Conservation (phyloP, 2,113 vertebrate genomes). For the Bos javanicus region DNA sequence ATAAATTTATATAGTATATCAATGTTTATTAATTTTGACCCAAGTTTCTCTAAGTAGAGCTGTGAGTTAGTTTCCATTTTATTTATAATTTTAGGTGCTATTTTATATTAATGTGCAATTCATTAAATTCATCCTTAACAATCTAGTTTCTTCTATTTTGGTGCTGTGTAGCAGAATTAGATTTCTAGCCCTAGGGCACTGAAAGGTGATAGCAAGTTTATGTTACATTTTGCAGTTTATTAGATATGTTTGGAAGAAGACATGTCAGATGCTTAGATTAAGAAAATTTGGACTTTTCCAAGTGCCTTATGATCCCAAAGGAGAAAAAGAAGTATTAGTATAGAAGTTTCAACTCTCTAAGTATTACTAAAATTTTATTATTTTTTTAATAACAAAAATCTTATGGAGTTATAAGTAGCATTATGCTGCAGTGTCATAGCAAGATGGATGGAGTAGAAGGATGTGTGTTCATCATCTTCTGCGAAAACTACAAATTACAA, state of each 20-base stretch:
- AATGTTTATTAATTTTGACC: conserved; percentile 75
- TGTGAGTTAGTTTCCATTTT: conserved; percentile 74
- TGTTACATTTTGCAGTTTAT: conserved; percentile 9
- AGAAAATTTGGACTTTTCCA: not conserved
- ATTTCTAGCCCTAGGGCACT: not conserved
- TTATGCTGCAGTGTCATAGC: not conserved
- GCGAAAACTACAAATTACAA: not conserved
- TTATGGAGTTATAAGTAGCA: not conserved
- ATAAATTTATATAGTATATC: conserved; percentile 55
- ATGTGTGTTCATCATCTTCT: not conserved
- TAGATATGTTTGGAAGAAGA: not conserved
- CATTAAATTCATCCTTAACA: conserved; percentile 44
- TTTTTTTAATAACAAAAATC: not conserved
- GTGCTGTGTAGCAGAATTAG: conserved; percentile 25
- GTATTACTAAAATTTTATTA: not conserved
- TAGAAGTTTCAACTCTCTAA: not conserved
- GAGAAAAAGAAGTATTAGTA: not conserved
- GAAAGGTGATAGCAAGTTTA: conserved; percentile 13
- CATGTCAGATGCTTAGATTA: not conserved
- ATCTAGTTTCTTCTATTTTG: conserved; percentile 21
- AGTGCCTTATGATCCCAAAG: not conserved
- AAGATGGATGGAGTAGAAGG: not conserved
- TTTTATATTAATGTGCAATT: conserved; percentile 39
- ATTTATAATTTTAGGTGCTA: conserved; percentile 72
- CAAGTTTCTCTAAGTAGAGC: conserved; percentile 58